Evolutionary conservation across 2,888 invertebrate genomes (phyloP).

Genomic region (Andrena chrysosceles): DNA sequence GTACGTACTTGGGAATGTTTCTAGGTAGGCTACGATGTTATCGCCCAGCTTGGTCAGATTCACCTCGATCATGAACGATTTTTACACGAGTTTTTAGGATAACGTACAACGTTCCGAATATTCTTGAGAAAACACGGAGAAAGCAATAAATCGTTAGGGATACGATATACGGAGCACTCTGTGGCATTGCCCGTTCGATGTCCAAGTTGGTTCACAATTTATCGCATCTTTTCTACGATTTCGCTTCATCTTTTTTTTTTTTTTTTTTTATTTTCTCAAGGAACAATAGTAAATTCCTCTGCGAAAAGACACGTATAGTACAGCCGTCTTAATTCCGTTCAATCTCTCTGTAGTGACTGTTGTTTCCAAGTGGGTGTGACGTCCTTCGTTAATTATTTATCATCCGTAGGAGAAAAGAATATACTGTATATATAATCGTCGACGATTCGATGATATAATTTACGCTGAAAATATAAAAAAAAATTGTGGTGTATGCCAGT

Average conservation of each 20-base stretch:
- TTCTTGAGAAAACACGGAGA: slow-evolving; percentile 67
- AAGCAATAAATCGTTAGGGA: slow-evolving; percentile 77
- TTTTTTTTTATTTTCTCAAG: not conserved
- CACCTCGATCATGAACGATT: slow-evolving; percentile 70
- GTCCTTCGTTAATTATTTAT: slow-evolving; percentile 52
- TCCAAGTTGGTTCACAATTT: not conserved
- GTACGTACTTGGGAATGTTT: slow-evolving; percentile 19
- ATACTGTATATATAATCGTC: slow-evolving; percentile 61
- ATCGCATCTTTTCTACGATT: slow-evolving; percentile 16
- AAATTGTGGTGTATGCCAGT: slow-evolving; percentile 13
- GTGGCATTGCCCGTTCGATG: slow-evolving; percentile 70
- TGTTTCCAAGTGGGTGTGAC: slow-evolving; percentile 18
- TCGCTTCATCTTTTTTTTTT: not conserved
- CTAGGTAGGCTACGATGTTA: slow-evolving; percentile 28
- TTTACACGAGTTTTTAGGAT: slow-evolving; percentile 72
- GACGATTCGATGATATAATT: slow-evolving; percentile 36
- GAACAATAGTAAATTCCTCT: slow-evolving; percentile 7
- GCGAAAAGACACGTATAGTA: slow-evolving; percentile 25
- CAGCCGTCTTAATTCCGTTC: slow-evolving; percentile 14
- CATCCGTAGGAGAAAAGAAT: slow-evolving; percentile 14
- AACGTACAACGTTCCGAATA: slow-evolving; percentile 64
- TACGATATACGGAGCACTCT: slow-evolving; percentile 73
- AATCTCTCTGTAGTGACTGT: slow-evolving; percentile 20
- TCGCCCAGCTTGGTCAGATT: slow-evolving; percentile 63
- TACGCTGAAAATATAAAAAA: slow-evolving; percentile 9